Conservation (phyloP, 2,113 vertebrate species). For the Thalassarche chlororhynchos region DNA sequence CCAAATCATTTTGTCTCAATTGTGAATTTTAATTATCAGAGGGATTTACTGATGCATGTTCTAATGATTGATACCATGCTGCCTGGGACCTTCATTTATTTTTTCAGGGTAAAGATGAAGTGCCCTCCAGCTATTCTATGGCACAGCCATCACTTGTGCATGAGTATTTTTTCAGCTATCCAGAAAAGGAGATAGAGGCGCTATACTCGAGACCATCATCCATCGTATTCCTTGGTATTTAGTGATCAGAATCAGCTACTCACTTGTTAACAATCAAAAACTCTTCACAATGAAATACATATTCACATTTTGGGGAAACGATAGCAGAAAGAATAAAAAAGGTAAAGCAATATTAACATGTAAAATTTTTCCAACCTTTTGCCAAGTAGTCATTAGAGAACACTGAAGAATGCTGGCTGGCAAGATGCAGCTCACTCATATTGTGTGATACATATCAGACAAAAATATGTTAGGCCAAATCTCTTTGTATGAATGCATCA, state of each 20-base stretch:
- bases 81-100: neutral
- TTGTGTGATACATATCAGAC: neutral
- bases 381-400: neutral
- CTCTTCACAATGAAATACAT: neutral
- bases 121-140: neutral
- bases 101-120: neutral
- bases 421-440: neutral
- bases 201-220: neutral
- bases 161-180: neutral
- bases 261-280: neutral
- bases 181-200: neutral
- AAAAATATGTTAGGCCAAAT: neutral
- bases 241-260: neutral
- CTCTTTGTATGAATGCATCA: neutral
- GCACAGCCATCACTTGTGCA: neutral
- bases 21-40: neutral
- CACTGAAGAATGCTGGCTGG: neutral
- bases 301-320: neutral
- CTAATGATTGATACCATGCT: neutral
- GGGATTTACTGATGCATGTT: neutral
- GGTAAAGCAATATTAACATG: neutral
- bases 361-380: neutral
- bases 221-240: neutral
- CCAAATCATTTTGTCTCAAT: neutral
- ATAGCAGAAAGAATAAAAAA: neutral